Evolutionary conservation across 2,888 invertebrate species (phyloP), one percentile per base, ranked within the genome.

Genomic region (Vannuccia rotundouncinata): DNA sequence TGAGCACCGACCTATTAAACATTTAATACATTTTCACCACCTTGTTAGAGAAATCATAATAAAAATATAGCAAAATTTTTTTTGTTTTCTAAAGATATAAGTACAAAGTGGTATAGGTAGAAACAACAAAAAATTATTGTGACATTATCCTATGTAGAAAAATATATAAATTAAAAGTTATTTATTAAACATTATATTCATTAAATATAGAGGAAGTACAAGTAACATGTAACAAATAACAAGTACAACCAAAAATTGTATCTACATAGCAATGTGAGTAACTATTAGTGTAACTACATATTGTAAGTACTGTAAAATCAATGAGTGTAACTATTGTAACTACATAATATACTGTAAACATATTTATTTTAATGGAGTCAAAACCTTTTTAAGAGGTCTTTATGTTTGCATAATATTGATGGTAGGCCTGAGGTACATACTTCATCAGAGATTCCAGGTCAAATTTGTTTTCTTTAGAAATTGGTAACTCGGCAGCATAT

Each of bases 191-290:
- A 66, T 66, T 22, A 66, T 27, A 17, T 66, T n/a, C 25, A 27
- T 27, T 17, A 66, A 66, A 66, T 66, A n/a, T 66, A 66, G 66
- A n/a, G 66, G 66, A 66, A 66, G 66, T 66, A 66, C 66, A 66
- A 66, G 66, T 66, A 66, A n/a, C n/a, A n/a, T n/a, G n/a, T n/a
- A n/a, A n/a, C n/a, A 66, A 66, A 66, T 66, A 27, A 66, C 66
- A 22, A 22, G n/a, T n/a, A n/a, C n/a, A n/a, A n/a, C n/a, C 5
- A 66, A 66, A 17, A 66, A 66, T 66, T 66, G 66, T 66, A 66
- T 22, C 66, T 66, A 66, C 66, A 66, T 66, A 66, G 66, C 66
- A 66, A 66, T 66, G 66, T 66, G 66, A 22, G 22, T 66, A 45
- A 45, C 17, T 10, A 66, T 27, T 66, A 66, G 13, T 66, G 66